Conservation (phyloP, 2,113 vertebrate species). For the Chaetodon auriga region DNA sequence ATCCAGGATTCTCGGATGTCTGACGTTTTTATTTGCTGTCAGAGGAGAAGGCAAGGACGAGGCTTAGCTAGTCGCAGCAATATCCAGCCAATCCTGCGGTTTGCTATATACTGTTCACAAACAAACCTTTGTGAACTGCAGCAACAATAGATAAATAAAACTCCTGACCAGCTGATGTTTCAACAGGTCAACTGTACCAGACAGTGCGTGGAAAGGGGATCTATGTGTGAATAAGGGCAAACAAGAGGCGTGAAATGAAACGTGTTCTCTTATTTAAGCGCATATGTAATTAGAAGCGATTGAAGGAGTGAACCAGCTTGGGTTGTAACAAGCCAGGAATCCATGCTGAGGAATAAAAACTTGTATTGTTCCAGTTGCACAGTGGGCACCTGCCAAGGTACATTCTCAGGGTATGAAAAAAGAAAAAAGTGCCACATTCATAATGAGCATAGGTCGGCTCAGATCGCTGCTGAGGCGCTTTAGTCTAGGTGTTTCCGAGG, state of each 20-base stretch:
- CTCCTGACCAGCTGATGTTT: slow-evolving; percentile 1
- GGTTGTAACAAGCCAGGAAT: neutral
- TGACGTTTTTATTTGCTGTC: slow-evolving; percentile 76
- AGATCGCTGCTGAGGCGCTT: slow-evolving; percentile 12
- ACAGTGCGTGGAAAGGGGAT: neutral
- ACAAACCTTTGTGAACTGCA: slow-evolving; percentile 52
- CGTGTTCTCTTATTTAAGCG: neutral
- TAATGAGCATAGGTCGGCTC: slow-evolving; percentile 26
- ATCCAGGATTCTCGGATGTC: slow-evolving; percentile 72
- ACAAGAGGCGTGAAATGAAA: neutral
- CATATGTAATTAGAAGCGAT: neutral
- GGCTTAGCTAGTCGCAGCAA: slow-evolving; percentile 57
- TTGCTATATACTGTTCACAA: slow-evolving; percentile 59
- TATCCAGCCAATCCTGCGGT: slow-evolving; percentile 39
- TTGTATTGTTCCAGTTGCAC: neutral
- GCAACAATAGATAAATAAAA: slow-evolving; percentile 40
- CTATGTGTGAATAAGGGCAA: neutral
- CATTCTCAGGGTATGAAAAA: neutral
- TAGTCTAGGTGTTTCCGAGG: slow-evolving; percentile 12
- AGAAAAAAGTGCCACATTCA: slow-evolving; percentile 13
- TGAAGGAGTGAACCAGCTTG: neutral
- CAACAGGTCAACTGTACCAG: slow-evolving; percentile 14
- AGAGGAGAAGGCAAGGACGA: slow-evolving; percentile 68
- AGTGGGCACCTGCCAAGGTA: neutral
- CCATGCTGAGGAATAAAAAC: slow-evolving; percentile 9